Evolutionary conservation across 2,113 vertebrate species (phyloP).

Genomic region (Salvator merianae): DNA sequence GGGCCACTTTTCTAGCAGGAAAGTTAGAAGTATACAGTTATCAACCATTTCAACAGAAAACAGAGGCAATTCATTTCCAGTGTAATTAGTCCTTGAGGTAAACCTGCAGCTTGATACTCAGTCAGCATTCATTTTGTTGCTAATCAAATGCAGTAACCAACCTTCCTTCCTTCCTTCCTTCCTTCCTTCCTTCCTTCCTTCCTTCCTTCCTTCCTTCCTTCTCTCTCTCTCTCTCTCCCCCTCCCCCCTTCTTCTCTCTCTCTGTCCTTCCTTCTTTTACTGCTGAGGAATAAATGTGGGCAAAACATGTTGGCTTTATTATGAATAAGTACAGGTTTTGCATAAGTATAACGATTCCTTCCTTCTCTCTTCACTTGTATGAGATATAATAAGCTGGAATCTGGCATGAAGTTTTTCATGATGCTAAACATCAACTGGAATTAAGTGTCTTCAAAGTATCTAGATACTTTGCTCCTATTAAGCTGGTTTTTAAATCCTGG

Average conservation of each 20-base stretch:
- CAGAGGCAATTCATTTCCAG: conserved; percentile 14
- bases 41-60: conserved; percentile 9
- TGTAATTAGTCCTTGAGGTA: conserved; percentile 25
- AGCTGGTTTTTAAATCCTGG: background rate
- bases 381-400: background rate
- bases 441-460: background rate
- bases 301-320: too few species aligned
- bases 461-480: background rate
- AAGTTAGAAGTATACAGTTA: background rate
- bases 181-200: too few species aligned
- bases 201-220: too few species aligned
- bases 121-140: background rate
- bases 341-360: background rate
- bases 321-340: background rate
- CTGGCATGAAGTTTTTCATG: background rate
- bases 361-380: background rate
- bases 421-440: background rate
- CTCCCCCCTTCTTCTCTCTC: background rate
- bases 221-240: too few species aligned
- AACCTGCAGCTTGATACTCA: conserved; percentile 1
- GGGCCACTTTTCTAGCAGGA: background rate
- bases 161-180: too few species aligned
- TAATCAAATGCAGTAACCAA: background rate
- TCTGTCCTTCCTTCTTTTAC: background rate
- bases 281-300: too few species aligned